A percentile compares a stretch with the other conserved stretches of the same genome.
These are phyloP conservation scores for Danaus chrysippus DNA, from an alignment of 2,888 invertebrate genomes.

Conservation along the genomic window DNA sequence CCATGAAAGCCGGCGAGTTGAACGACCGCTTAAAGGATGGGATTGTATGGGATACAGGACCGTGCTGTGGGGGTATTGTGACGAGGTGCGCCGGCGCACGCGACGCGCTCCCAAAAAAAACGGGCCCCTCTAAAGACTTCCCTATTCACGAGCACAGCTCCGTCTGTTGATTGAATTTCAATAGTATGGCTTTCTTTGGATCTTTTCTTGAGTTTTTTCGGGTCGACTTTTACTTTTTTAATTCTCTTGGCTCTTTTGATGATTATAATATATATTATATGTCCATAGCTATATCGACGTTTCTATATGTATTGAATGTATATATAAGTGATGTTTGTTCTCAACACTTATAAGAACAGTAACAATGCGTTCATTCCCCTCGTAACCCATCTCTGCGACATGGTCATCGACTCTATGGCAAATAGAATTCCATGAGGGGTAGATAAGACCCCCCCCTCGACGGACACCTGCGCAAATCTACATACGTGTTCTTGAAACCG, in stretches of 20 bases:
- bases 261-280: not conserved
- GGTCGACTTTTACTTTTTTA: constrained; percentile 3
- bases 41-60: constrained; percentile 7
- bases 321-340: not conserved
- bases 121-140: constrained; percentile 13
- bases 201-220: not conserved
- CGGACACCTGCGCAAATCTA: constrained; percentile 36
- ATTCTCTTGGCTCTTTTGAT: not conserved
- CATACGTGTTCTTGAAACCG: constrained; percentile 21
- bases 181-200: not conserved
- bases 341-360: too few relatives aligned
- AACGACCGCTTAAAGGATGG: constrained; percentile 52
- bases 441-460: constrained; percentile 24
- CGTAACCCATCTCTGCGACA: not conserved
- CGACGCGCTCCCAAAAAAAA: constrained; percentile 26
- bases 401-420: constrained; percentile 32
- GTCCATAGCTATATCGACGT: not conserved
- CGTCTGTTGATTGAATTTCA: constrained; percentile 7
- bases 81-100: constrained; percentile 34
- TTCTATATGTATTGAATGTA: not conserved
- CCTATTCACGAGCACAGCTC: constrained; percentile 15
- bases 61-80: constrained; percentile 23
- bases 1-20: constrained; percentile 56
- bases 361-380: too few relatives aligned
- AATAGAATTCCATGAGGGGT: constrained; percentile 29